Evolutionary conservation across 2,113 vertebrate species (phyloP).

Genomic region (Clarias gariepinus): DNA sequence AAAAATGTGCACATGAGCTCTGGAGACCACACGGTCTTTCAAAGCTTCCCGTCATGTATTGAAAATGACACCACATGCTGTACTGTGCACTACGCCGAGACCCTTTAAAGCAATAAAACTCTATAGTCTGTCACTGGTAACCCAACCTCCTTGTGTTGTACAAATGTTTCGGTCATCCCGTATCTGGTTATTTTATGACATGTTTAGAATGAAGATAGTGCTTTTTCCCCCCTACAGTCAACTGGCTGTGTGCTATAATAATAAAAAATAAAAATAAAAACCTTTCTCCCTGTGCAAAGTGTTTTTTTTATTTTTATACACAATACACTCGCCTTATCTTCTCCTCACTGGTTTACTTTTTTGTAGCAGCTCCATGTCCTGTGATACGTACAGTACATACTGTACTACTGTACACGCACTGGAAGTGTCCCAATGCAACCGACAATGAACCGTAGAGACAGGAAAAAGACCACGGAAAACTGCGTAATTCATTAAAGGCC

Average conservation of each 20-base stretch:
- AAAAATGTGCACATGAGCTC: not conserved
- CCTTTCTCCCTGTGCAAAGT: not conserved
- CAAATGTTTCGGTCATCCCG: not conserved
- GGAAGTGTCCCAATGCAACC: not conserved
- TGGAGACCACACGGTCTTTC: not conserved
- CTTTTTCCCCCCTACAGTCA: not conserved
- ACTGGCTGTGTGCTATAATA: not conserved
- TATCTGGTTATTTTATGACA: not conserved
- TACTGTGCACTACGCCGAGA: not conserved
- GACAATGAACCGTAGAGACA: not conserved
- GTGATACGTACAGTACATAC: too few species aligned
- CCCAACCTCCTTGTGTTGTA: not conserved
- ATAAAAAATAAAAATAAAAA: too few species aligned
- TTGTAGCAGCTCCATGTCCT: not conserved
- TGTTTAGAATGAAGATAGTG: not conserved
- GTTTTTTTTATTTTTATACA: not conserved
- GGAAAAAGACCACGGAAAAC: not conserved
- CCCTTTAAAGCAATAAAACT: not conserved
- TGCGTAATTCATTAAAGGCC: not conserved
- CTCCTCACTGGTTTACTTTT: not conserved
- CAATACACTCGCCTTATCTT: not conserved
- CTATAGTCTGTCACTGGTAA: not conserved
- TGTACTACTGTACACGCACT: too few species aligned
- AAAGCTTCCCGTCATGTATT: not conserved
- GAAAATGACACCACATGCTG: not conserved